Base-by-base conservation (phyloP, 1,140 invertebrate genomes). In the Brachionus koreanus region DNA sequence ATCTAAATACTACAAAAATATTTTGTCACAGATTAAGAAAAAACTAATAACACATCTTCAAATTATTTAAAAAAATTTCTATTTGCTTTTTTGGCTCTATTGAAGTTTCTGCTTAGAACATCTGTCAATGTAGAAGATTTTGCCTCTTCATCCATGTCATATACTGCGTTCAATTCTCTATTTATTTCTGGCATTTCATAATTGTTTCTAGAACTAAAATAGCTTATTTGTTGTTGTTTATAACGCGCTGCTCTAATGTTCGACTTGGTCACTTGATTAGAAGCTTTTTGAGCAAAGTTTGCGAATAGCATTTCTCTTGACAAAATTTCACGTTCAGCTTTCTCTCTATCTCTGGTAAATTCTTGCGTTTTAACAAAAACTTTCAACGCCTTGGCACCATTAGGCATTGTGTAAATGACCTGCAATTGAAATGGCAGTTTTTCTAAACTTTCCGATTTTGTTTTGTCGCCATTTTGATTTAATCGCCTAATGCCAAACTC, bases 381-480 rank as follows among this genome's bases (percentile, higher is more conserved):
- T 46, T 63, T 43, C 13, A 82, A 46, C 12, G 23, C 42, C 65
- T 84, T 85, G 83, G 84, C 84, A 16, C 86, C 85, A 83, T 86
- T 84, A n/a, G 75, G 79, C 12, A 83, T 83, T 12, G 85, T 86
- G 83, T 85, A 86, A 12, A 9, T 77, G 12, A 86, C 83, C 65
- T 86, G 86, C 37, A 85, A 83, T 84, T 86, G 76, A 23, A 83
- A 65, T 25, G 79, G 79, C n/a, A 82, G 33, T 39, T 67, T 69
- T 0, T 57, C n/a, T 23, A 79, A 79, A 12, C 12, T 16, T 46
- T 23, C n/a, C 5, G 49, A 19, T 6, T 61, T 42, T n/a, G 57
- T 33, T 42, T 25, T 42, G 7, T 61, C 76, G 4, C 61, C 49
- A 9, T 65, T 29, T 29, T 29, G 46, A 63, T 12, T 35, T 25